phyloP scores from a whole-genome alignment of 2,888 invertebrate species.

The Amaurobius ferox region DNA sequence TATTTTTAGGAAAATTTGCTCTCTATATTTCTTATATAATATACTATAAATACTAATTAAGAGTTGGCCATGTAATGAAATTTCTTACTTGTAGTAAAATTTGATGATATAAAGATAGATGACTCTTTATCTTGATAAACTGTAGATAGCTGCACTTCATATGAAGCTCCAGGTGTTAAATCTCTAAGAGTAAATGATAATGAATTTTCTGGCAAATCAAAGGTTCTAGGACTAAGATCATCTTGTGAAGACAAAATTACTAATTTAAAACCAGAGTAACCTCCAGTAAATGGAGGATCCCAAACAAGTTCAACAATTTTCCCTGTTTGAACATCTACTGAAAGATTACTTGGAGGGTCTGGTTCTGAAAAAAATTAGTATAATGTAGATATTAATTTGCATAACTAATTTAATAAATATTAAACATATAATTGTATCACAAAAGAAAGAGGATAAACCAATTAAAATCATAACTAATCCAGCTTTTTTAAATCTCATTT shows the following conservation, averaged over 20 bases:
- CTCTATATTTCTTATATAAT: no score
- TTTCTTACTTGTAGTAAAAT: constrained; percentile 87
- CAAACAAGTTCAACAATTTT: constrained; percentile 91
- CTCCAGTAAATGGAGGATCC: constrained; percentile 90
- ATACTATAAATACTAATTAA: no score
- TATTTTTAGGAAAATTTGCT: no score
- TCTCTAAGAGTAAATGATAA: constrained; percentile 86
- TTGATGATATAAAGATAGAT: constrained; percentile 85
- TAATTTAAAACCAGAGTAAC: constrained; percentile 88
- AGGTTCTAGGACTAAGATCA: constrained; percentile 83
- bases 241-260: constrained; percentile 82
- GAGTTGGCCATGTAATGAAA: no score
- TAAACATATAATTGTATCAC: no score
- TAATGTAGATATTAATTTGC: no score
- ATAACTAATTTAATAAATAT: no score
- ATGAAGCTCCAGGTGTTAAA: constrained; percentile 91
- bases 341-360: constrained; percentile 92
- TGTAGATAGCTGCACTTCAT: constrained; percentile 93
- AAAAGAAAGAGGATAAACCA: no score
- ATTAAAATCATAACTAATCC: no score
- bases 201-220: constrained; percentile 81
- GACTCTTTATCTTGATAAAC: constrained; percentile 91
- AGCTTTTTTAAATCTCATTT: no score
- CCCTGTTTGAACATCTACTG: constrained; percentile 88
- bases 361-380: constrained; percentile 84